Evolutionary conservation across 2,888 invertebrate genomes (phyloP).

Genomic region (Acrobasis consociella): DNA sequence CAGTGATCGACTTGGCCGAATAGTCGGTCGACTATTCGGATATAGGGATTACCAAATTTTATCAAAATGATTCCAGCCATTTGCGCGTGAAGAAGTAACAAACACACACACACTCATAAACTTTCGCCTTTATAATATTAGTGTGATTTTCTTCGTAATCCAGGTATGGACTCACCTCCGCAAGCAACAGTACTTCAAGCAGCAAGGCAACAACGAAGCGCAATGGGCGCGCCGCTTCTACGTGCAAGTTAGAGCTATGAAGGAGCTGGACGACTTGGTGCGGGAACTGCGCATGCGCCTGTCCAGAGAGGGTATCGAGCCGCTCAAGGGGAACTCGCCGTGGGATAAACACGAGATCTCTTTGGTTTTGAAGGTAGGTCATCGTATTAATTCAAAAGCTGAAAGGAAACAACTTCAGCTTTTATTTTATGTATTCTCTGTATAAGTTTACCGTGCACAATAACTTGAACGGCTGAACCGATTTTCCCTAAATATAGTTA

Average conservation of each 20-base stretch:
- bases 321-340: constrained; percentile 60
- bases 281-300: constrained; percentile 87
- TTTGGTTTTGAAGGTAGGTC: constrained; percentile 61
- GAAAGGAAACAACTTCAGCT: no score
- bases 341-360: constrained; percentile 62
- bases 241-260: constrained; percentile 87
- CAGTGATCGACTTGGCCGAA: no score
- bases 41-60: no score
- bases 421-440: no score
- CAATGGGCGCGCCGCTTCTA: constrained; percentile 87
- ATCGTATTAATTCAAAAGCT: not conserved
- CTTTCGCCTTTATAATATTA: no score
- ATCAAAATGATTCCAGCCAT: no score
- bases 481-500: no score
- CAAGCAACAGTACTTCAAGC: constrained; percentile 81
- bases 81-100: no score
- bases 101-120: no score
- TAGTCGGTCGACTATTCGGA: no score
- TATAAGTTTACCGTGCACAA: no score
- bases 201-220: constrained; percentile 67
- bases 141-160: not conserved
- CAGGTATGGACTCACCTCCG: constrained; percentile 88
- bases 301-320: constrained; percentile 81
- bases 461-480: no score
- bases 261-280: constrained; percentile 88